Conservation (phyloP, 2,797 vertebrate genomes). For the Sibirionetta formosa region DNA sequence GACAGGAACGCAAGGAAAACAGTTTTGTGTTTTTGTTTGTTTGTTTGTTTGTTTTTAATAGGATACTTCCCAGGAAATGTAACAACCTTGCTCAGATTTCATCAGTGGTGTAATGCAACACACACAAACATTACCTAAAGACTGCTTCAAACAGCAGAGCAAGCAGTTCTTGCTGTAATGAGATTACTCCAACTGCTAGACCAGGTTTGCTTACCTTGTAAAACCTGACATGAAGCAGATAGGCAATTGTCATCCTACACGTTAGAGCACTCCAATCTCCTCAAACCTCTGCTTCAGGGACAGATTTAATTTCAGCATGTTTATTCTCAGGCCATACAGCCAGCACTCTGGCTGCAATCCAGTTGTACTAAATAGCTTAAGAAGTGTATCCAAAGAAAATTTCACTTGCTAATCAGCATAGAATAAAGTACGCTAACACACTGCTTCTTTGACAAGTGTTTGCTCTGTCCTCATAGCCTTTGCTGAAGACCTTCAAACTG, state of each 20-base stretch:
- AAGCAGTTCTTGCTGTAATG: neutral
- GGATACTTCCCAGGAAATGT: fast-evolving
- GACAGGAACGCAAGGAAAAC: neutral
- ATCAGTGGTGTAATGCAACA: neutral
- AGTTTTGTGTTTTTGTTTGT: too few species aligned
- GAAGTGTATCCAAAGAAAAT: neutral
- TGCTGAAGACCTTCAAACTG: neutral
- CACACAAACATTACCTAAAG: neutral
- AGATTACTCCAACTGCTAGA: neutral
- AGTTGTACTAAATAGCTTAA: neutral
- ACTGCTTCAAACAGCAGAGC: neutral
- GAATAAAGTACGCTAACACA: neutral
- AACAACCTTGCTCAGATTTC: neutral
- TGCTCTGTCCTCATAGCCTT: neutral
- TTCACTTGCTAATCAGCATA: neutral
- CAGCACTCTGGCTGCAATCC: neutral
- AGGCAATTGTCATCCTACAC: neutral
- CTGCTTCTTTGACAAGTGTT: neutral
- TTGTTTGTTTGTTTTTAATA: neutral
- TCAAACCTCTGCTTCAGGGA: neutral
- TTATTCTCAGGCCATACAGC: neutral
- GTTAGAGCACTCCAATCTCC: neutral
- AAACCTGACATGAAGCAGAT: neutral
- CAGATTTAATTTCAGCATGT: neutral
- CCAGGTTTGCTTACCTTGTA: neutral